Percentiles rank a stretch among this genome's conserved stretches.
Conservation (phyloP, 2,888 invertebrate species). For the Rotaria magnacalcarata region DNA sequence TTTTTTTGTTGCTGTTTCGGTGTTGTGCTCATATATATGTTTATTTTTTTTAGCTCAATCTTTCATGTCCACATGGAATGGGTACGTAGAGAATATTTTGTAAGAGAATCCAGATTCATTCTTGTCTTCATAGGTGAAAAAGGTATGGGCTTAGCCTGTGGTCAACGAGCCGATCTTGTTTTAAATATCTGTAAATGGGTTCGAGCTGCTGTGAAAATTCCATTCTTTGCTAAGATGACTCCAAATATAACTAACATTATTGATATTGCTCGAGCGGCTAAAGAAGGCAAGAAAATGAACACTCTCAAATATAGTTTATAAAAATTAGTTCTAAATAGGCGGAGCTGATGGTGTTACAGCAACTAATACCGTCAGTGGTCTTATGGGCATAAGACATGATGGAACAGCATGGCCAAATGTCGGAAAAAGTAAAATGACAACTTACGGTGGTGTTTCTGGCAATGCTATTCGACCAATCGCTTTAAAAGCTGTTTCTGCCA, state of each 20-base stretch:
- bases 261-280: constrained; percentile 79
- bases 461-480: constrained; percentile 93
- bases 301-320: no score
- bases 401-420: constrained; percentile 86
- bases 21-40: background rate
- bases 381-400: constrained; percentile 79
- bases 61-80: constrained; percentile 98
- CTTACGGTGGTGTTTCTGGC: constrained; percentile 87
- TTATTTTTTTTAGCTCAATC: constrained; percentile 65
- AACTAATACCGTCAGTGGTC: constrained; percentile 90
- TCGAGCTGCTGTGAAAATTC: constrained; percentile 75
- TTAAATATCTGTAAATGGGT: constrained; percentile 86
- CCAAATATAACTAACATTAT: constrained; percentile 94
- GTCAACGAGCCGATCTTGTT: constrained; percentile 80
- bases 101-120: background rate
- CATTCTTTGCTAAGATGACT: constrained; percentile 92
- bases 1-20: background rate
- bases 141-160: constrained; percentile 96
- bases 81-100: constrained; percentile 54
- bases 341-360: constrained; percentile 90
- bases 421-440: constrained; percentile 73
- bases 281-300: constrained; percentile 65
- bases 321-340: constrained; percentile 56
- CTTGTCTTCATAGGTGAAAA: constrained; percentile 66
- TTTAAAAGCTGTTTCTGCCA: constrained; percentile 79